These are phyloP conservation scores for Agonopterix heracliana DNA, from an alignment of 2,888 invertebrate genomes.

Conservation along the genomic window DNA sequence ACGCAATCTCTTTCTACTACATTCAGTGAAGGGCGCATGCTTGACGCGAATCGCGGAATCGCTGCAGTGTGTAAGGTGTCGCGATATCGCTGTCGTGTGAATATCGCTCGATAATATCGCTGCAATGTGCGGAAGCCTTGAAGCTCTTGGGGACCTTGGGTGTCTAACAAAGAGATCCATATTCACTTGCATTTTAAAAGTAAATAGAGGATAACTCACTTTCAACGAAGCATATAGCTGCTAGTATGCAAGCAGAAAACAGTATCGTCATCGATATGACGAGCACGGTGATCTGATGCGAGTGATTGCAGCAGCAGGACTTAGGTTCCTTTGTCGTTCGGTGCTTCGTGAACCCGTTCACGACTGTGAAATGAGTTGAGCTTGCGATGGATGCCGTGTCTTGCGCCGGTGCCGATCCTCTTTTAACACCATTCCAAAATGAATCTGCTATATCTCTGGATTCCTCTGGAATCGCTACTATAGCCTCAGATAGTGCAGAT, in stretches of 20 bases:
- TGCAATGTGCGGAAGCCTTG: too few species aligned
- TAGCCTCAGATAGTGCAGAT: conserved; percentile 42
- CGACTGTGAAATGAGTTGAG: conserved; percentile 91
- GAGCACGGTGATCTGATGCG: conserved; percentile 87
- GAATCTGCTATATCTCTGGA: conserved; percentile 50
- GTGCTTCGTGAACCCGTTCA: conserved; percentile 83
- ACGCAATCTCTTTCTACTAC: too few species aligned
- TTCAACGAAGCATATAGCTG: conserved; percentile 89
- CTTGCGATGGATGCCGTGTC: conserved; percentile 87
- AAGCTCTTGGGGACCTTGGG: too few species aligned
- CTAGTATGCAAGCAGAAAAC: conserved; percentile 86
- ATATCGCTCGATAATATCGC: too few species aligned
- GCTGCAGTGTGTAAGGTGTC: too few species aligned
- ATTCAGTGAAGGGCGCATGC: too few species aligned
- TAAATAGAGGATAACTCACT: conserved; percentile 78
- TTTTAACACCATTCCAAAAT: conserved; percentile 67
- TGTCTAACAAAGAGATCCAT: background rate
- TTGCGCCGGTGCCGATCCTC: conserved; percentile 62
- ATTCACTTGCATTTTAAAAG: too few species aligned
- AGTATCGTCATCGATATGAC: conserved; percentile 89
- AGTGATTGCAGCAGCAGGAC: conserved; percentile 83
- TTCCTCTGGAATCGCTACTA: conserved; percentile 64
- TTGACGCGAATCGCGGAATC: too few species aligned
- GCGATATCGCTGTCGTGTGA: too few species aligned
- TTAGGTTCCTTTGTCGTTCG: conserved; percentile 77